Evolutionary conservation across 2,113 vertebrate genomes (phyloP).

Genomic region (Megaceryle maxima): DNA sequence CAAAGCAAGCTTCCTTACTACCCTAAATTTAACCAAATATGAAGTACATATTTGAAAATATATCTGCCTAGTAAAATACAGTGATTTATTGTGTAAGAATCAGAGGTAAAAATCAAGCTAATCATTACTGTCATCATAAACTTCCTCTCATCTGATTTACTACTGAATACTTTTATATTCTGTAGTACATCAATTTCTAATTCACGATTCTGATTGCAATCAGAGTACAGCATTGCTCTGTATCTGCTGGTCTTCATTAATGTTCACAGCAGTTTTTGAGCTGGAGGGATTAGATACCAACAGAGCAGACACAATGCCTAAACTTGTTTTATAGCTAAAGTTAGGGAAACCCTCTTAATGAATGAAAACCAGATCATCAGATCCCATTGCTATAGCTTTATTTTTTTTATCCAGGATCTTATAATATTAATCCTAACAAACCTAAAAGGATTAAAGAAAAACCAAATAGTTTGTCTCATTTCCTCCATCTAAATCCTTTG

Average conservation of each 20-base stretch:
- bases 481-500: not conserved
- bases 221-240: not conserved
- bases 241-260: constrained; percentile 31
- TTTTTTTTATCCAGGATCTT: constrained; percentile 5
- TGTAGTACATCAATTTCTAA: constrained; percentile 4
- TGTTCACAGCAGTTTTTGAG: not conserved
- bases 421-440: not conserved
- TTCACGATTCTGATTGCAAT: constrained; percentile 62
- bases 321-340: constrained; percentile 1
- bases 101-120: not conserved
- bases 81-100: not conserved
- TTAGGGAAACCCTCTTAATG: not conserved
- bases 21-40: not conserved
- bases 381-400: not conserved
- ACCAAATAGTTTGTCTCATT: not conserved
- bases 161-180: constrained; percentile 24
- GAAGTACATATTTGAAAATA: not conserved
- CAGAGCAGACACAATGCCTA: not conserved
- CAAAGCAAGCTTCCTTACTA: not conserved
- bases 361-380: not conserved
- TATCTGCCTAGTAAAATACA: not conserved
- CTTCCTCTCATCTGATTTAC: not conserved
- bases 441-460: not conserved
- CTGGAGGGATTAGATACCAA: not conserved
- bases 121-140: constrained; percentile 22